Base-by-base conservation (phyloP, 2,888 invertebrate genomes). In the Eustalomyia histrio region DNA sequence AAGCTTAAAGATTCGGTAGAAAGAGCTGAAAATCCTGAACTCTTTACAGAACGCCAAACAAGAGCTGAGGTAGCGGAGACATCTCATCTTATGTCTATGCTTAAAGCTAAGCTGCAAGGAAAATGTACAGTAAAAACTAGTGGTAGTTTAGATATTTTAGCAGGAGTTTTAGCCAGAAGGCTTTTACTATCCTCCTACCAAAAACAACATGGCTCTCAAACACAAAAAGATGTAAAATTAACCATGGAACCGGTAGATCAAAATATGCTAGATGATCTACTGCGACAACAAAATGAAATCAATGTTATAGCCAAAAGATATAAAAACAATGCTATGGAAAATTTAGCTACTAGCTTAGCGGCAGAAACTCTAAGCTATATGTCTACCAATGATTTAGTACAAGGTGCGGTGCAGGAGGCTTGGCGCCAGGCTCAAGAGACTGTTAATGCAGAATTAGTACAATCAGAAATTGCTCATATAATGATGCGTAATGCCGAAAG, bases 391-490 rank as follows among this genome's bases (percentile, higher is more conserved):
- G 91, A 92, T 87, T 89, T 91, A 71, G 94, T 94, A 83, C 94
- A 94, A 84, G 93, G 93, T 71, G 92, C 95, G 43, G 93, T 95
- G 18, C 93, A 95, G 35, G 94, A 94, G 85, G 95, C 95, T 6
- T 95, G 94, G 93, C 93, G 94, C 50, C 92, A 94, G 78, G 95
- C 96, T 0, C 94, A 95, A 69, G 95, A 95, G 86, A 93, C 94
- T 1, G 94, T 95, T 0, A 95, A 94, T 85, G 93, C 94, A 1
- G 95, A 95, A 88, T 91, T 96, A 33, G 94, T 95, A 33, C 95
- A 95, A 86, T 94, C 95, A 0, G 95, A 95, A 90, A 94, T 95
- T 80, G 93, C 94, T 17, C 94, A 95, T 78, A 94, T 95, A 7
- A 92, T 95, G 87, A 92, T 92, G 86, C 92, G 94, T 52, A 95